phyloP scores from a whole-genome alignment of 2,797 vertebrate genomes.

The Apogon talboti region DNA sequence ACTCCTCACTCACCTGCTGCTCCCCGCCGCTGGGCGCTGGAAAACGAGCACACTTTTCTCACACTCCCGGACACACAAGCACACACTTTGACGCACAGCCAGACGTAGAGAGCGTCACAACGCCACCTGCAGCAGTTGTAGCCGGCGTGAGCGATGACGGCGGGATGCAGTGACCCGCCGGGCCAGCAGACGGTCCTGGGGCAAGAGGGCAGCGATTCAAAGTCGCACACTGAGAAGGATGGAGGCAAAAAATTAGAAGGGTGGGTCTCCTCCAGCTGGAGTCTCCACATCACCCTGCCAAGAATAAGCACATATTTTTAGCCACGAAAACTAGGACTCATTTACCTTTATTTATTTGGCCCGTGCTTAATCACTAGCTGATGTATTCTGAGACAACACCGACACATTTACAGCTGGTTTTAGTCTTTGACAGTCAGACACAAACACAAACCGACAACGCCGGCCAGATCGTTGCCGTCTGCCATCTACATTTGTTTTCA shows the following conservation, averaged over 20 bases:
- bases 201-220: constrained; percentile 68
- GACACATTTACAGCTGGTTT: too few relatives aligned
- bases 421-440: too few relatives aligned
- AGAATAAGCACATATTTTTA: constrained; percentile 8
- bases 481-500: too few relatives aligned
- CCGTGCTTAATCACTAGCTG: too few relatives aligned
- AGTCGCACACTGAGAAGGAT: constrained; percentile 56
- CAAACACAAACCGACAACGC: too few relatives aligned
- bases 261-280: constrained; percentile 14
- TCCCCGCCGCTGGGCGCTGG: constrained; percentile 45
- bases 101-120: constrained; percentile 19
- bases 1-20: constrained; percentile 70
- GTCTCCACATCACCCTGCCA: constrained; percentile 13
- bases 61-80: constrained; percentile 2
- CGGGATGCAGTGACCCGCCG: constrained; percentile 57
- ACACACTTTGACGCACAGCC: constrained; percentile 20
- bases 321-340: not conserved
- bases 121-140: constrained; percentile 49
- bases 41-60: constrained; percentile 35
- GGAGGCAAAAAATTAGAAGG: constrained; percentile 26
- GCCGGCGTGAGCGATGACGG: constrained; percentile 45
- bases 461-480: too few relatives aligned
- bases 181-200: constrained; percentile 73
- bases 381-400: too few relatives aligned
- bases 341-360: not conserved